Conservation (phyloP, 2,888 invertebrate genomes). For the Choreutis nemorana region DNA sequence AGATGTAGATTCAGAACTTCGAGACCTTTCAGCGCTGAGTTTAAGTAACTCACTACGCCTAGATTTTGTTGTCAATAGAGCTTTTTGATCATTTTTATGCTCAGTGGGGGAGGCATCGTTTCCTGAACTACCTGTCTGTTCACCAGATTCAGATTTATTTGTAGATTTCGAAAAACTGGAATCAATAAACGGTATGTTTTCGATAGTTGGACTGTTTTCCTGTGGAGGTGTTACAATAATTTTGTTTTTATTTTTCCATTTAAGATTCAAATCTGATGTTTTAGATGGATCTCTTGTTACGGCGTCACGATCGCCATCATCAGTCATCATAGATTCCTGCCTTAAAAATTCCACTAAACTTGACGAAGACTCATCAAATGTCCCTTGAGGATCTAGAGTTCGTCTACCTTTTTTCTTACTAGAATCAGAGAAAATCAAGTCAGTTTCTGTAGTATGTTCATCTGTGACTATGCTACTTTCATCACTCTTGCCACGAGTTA, state of each 20-base stretch:
- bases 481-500: constrained; percentile 68
- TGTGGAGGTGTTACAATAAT: constrained; percentile 69
- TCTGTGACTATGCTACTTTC: constrained; percentile 75
- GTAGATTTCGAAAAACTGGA: constrained; percentile 41
- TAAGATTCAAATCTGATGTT: constrained; percentile 40
- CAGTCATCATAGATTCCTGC: constrained; percentile 49
- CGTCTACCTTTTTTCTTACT: constrained; percentile 25
- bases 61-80: constrained; percentile 52
- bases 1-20: constrained; percentile 80
- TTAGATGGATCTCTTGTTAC: constrained; percentile 24
- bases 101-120: constrained; percentile 49
- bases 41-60: constrained; percentile 67
- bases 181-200: constrained; percentile 59
- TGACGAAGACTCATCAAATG: constrained; percentile 67
- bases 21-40: constrained; percentile 76
- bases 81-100: constrained; percentile 34
- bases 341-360: constrained; percentile 56
- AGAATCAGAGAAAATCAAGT: constrained; percentile 62
- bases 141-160: constrained; percentile 48
- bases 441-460: constrained; percentile 70
- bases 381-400: constrained; percentile 62
- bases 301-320: constrained; percentile 45
- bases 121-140: constrained; percentile 51
- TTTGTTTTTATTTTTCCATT: constrained; percentile 64
- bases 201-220: constrained; percentile 67